Evolutionary conservation across 2,888 invertebrate genomes (phyloP).

Genomic region (Nomada ruficornis): DNA sequence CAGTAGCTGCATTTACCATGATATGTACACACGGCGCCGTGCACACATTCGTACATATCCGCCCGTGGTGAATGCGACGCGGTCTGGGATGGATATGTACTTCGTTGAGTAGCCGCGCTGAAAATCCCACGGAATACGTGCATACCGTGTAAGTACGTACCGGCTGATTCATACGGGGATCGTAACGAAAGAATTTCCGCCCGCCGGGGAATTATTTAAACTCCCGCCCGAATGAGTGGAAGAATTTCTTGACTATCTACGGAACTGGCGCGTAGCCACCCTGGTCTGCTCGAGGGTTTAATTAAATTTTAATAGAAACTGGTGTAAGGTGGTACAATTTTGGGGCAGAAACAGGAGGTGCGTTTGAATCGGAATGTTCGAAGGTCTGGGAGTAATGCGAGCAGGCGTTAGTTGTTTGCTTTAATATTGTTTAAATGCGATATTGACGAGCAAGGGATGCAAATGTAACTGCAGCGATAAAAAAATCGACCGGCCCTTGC

Average conservation of each 20-base stretch:
- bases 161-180: conserved; percentile 9
- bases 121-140: conserved; percentile 37
- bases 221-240: not conserved
- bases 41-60: conserved; percentile 30
- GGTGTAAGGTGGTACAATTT: not conserved
- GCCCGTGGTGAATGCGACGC: conserved; percentile 14
- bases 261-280: not conserved
- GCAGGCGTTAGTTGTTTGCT: not conserved
- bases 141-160: not conserved
- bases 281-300: not conserved
- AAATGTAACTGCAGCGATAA: too few relatives aligned
- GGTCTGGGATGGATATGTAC: conserved; percentile 36
- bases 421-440: not conserved
- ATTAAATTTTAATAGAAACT: conserved; percentile 21
- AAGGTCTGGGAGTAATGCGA: not conserved
- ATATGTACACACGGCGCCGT: conserved; percentile 31
- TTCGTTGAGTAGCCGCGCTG: conserved; percentile 40
- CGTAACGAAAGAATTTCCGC: conserved; percentile 7
- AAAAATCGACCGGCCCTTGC: not conserved
- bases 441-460: not conserved
- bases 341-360: not conserved
- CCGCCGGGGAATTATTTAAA: not conserved
- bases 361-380: not conserved
- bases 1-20: conserved; percentile 52
- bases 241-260: not conserved